Conservation (phyloP, 1,140 invertebrate genomes). For the Achatina immaculata region DNA sequence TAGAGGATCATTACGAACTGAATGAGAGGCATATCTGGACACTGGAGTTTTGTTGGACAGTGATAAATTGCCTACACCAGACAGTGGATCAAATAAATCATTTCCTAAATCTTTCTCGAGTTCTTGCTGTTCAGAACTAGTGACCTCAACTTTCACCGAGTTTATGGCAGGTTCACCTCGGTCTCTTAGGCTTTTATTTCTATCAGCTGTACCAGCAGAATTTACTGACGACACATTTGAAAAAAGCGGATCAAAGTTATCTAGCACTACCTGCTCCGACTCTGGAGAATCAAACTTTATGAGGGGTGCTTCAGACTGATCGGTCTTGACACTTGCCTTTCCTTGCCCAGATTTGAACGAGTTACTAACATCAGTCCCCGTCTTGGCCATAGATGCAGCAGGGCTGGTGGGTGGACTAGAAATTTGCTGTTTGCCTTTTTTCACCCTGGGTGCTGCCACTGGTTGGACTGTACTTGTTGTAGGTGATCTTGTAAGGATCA, state of each 20-base stretch:
- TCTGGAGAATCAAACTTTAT: slow-evolving; percentile 34
- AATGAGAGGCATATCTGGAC: neutral
- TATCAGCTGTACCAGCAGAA: neutral
- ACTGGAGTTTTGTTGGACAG: neutral
- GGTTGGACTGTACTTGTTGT: neutral
- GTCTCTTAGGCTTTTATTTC: neutral
- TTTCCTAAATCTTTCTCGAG: neutral
- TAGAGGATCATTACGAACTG: slow-evolving; percentile 1
- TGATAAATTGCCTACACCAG: neutral
- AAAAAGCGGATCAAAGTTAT: slow-evolving; percentile 30
- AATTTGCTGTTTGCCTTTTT: neutral
- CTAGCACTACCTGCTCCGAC: slow-evolving; percentile 7
- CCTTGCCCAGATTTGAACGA: neutral
- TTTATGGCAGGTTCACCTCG: neutral
- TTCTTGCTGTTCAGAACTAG: neutral
- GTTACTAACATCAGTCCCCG: neutral
- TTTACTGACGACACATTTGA: neutral
- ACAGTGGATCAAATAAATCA: slow-evolving; percentile 22
- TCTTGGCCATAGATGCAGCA: neutral
- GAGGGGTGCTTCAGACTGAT: neutral
- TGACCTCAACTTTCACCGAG: neutral
- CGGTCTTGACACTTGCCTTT: neutral
- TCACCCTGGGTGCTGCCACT: neutral
- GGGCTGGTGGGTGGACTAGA: neutral
- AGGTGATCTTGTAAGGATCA: neutral